Conservation (phyloP, 2,113 vertebrate genomes). For the Bucco capensis region DNA sequence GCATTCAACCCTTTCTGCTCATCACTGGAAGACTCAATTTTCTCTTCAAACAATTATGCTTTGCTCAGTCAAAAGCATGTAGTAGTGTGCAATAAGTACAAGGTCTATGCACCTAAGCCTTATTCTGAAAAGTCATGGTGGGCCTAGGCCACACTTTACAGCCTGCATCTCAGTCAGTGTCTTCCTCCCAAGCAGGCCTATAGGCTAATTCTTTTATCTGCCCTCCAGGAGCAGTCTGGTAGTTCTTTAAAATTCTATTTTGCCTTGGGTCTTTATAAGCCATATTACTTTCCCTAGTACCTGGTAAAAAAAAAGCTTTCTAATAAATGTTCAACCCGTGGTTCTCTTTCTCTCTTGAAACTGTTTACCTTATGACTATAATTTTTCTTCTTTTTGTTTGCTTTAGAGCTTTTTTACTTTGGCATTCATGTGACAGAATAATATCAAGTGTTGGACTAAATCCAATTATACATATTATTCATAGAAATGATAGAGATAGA, state of each 20-base stretch:
- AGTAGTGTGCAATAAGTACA: not conserved
- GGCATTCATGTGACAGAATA: not conserved
- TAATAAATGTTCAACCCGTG: not conserved
- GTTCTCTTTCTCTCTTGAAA: not conserved
- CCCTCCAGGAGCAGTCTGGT: not conserved
- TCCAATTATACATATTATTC: constrained; percentile 34
- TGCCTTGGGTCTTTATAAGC: not conserved
- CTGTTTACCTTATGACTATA: not conserved
- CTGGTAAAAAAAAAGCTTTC: not conserved
- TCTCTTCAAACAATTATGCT: not conserved
- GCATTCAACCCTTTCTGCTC: not conserved
- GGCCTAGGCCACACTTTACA: not conserved
- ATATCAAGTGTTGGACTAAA: constrained; percentile 11
- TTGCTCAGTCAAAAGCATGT: not conserved
- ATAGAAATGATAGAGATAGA: constrained; percentile 18
- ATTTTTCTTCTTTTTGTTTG: constrained; percentile 52
- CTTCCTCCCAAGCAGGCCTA: not conserved
- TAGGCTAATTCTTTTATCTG: not conserved
- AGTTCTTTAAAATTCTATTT: not conserved
- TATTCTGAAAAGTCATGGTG: not conserved
- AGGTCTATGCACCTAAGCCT: not conserved
- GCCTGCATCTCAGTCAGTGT: not conserved
- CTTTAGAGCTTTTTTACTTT: constrained; percentile 9
- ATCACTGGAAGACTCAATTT: not conserved
- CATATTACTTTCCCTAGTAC: not conserved